These are phyloP conservation scores for Ptychadena robeensis DNA, from an alignment of 2,797 vertebrate genomes.

Conservation along the genomic window DNA sequence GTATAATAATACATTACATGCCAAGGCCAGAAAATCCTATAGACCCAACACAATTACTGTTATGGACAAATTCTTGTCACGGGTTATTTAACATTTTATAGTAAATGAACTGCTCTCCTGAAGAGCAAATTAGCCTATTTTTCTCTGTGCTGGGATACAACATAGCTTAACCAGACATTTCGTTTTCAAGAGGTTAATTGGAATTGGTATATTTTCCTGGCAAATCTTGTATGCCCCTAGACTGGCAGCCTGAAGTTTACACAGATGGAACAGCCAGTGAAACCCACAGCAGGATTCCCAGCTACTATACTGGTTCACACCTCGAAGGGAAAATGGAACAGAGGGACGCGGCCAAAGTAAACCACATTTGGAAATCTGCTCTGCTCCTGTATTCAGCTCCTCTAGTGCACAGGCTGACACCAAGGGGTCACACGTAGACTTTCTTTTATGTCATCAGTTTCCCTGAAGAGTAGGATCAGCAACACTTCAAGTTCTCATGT, in stretches of 20 bases:
- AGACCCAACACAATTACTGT: neutral
- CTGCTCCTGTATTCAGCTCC: conserved; percentile 29
- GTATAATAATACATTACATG: neutral
- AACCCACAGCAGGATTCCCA: conserved; percentile 97
- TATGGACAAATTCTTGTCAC: no score
- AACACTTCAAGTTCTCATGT: neutral
- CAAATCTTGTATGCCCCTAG: conserved; percentile 62
- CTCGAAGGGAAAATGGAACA: conserved; percentile 89
- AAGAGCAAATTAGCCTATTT: neutral
- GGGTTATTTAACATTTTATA: neutral
- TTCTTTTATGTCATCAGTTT: neutral
- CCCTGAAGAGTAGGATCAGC: neutral
- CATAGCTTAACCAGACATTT: neutral
- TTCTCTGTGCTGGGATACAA: neutral
- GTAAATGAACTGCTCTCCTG: conserved; percentile 12
- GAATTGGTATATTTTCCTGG: conserved; percentile 65
- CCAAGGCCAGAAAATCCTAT: neutral
- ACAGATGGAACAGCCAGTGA: conserved; percentile 97
- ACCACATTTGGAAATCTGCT: conserved; percentile 75
- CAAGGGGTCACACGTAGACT: conserved; percentile 26
- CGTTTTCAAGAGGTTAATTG: conserved; percentile 36
- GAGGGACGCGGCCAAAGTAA: conserved; percentile 75
- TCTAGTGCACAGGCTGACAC: neutral
- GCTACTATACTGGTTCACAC: conserved; percentile 96
- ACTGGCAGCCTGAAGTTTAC: conserved; percentile 92